Base-by-base conservation (phyloP, 2,888 invertebrate genomes). In the Bruchidius siliquastri region DNA sequence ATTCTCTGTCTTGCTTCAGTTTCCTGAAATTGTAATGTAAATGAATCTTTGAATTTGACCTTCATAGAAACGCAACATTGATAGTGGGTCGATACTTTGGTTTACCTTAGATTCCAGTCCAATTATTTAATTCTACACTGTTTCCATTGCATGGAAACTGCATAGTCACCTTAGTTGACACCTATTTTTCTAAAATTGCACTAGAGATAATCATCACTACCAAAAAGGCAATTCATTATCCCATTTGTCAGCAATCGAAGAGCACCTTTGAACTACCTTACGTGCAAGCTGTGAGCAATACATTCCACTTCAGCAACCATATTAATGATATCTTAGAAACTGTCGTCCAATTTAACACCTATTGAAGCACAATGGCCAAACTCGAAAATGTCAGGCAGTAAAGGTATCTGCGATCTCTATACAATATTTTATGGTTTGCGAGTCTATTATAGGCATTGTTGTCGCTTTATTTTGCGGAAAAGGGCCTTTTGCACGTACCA, bases 391-490 rank as follows among this genome's bases (percentile, higher is more conserved):
- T 49, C 18, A 49, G 49, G 18, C 49, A 13, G 13, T 13, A 49
- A 8, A 13, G 49, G 49, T 49, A 49, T 49, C 49, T 49, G 18
- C 49, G 49, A 49, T 49, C 49, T 49, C 49, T 49, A 49, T 49
- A 49, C 49, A 49, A 49, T 49, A 49, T 49, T 49, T 49, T 49
- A 49, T 49, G 49, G 49, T 49, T 49, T 49, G 49, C 49, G 49
- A 49, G 49, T 49, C 49, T 18, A 49, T 49, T 49, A 49, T 49
- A 13, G 49, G 49, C 49, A 13, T 49, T 49, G 49, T 49, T 8
- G 8, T 1, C 49, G 49, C 18, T 79, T 79, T 78, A 79, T 80
- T 79, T 77, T 75, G 75, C 74, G 78, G 76, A 77, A 78, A 76
- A 74, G 76, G 79, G 78, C 79, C 72, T 77, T 76, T 76, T 74